phyloP scores from a whole-genome alignment of 2,888 invertebrate species.

The Diaprepes abbreviatus region DNA sequence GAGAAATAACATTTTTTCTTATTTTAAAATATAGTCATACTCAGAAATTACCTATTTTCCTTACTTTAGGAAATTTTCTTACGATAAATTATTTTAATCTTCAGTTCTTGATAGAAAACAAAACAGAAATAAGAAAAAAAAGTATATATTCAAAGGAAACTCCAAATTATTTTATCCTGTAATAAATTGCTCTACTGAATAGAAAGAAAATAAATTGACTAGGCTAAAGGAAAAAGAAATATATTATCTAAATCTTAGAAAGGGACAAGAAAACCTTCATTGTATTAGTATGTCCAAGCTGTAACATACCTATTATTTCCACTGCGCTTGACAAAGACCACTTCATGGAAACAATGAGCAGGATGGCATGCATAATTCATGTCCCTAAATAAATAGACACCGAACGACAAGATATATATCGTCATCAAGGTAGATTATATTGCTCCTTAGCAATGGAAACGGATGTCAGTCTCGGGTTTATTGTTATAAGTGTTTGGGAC shows the following conservation, averaged over 20 bases:
- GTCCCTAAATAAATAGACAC: conserved; percentile 64
- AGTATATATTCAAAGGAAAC: no score
- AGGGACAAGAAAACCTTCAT: neutral
- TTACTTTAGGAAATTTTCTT: no score
- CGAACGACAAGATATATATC: conserved; percentile 59
- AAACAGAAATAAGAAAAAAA: no score
- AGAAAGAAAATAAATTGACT: no score
- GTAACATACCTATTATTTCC: conserved; percentile 25
- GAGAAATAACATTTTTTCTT: no score
- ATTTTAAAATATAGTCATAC: no score
- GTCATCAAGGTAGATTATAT: conserved; percentile 60
- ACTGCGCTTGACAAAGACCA: conserved; percentile 33
- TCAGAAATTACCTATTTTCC: no score
- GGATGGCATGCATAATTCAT: conserved; percentile 64
- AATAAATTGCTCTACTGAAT: no score
- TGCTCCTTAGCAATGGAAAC: conserved; percentile 6
- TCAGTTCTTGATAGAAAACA: no score
- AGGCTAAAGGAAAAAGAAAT: neutral
- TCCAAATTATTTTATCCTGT: no score
- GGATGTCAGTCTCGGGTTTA: conserved; percentile 27
- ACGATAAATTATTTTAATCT: no score
- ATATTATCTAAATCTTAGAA: conserved; percentile 5
- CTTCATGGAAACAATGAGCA: conserved; percentile 57
- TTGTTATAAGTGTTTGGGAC: conserved; percentile 27
- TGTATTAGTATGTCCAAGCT: conserved; percentile 21